phyloP scores from a whole-genome alignment of 2,113 vertebrate genomes.

The Synodontis membranacea region DNA sequence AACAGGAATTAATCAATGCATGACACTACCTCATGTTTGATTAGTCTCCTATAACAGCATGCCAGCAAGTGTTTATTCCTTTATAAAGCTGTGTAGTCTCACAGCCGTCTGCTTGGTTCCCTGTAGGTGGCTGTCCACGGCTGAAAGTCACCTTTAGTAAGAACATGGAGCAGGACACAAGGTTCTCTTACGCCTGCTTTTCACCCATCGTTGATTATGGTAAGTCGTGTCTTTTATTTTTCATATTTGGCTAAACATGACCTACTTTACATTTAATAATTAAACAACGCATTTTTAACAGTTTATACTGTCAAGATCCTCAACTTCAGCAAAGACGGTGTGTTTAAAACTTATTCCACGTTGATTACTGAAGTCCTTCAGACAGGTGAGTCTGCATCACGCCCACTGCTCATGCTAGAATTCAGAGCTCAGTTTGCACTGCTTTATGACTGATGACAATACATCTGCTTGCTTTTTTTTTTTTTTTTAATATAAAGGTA shows the following conservation, averaged over 20 bases:
- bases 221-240: slow-evolving; percentile 45
- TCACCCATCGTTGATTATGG: slow-evolving; percentile 61
- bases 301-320: slow-evolving; percentile 62
- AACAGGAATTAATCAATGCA: not conserved
- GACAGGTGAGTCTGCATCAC: slow-evolving; percentile 55
- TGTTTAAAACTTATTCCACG: slow-evolving; percentile 63
- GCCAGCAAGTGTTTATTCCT: not conserved
- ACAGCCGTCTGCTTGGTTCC: not conserved
- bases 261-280: not conserved
- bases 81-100: not conserved
- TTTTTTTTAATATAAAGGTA: too few species aligned
- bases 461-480: not conserved
- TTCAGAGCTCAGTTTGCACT: not conserved
- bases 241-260: not conserved
- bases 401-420: not conserved
- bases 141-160: slow-evolving; percentile 66
- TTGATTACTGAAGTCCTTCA: slow-evolving; percentile 63
- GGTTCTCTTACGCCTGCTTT: slow-evolving; percentile 61
- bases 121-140: slow-evolving; percentile 61
- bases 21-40: not conserved
- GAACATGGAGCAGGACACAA: not conserved
- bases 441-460: not conserved
- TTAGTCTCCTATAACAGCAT: not conserved
- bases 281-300: slow-evolving; percentile 38
- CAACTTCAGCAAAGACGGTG: slow-evolving; percentile 60